These are phyloP conservation scores for Philereme transversata DNA, from an alignment of 2,888 invertebrate species.

Conservation along the genomic window DNA sequence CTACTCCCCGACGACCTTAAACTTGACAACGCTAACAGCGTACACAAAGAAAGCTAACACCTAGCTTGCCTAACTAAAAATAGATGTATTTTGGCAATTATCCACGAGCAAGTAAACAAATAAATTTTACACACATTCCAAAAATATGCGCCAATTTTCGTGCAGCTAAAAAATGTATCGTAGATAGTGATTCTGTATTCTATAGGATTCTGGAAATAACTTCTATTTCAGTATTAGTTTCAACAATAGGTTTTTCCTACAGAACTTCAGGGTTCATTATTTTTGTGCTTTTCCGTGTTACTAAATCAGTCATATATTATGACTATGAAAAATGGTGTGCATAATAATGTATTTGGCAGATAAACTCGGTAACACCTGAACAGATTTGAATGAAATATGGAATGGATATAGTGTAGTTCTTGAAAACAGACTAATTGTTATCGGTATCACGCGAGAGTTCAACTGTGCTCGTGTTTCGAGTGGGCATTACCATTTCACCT, in stretches of 20 bases:
- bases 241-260: too few relatives aligned
- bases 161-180: slow-evolving; percentile 2
- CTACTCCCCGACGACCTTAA: slow-evolving; percentile 41
- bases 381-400: too few relatives aligned
- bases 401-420: too few relatives aligned
- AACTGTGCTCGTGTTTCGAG: neutral
- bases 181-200: slow-evolving; percentile 1
- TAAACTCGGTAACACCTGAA: too few relatives aligned
- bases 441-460: too few relatives aligned
- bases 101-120: slow-evolving; percentile 53
- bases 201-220: slow-evolving; percentile 4
- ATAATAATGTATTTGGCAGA: too few relatives aligned
- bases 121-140: slow-evolving; percentile 4
- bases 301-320: too few relatives aligned
- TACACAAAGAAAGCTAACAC: slow-evolving; percentile 42
- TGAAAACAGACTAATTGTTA: too few relatives aligned
- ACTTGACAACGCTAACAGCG: slow-evolving; percentile 40
- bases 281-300: too few relatives aligned
- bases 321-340: too few relatives aligned
- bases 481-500: slow-evolving; percentile 7
- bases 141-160: slow-evolving; percentile 20
- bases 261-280: too few relatives aligned
- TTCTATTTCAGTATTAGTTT: neutral
- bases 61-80: slow-evolving; percentile 55
- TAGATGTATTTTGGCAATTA: slow-evolving; percentile 53